Percentiles rank a stretch among this genome's conserved stretches.
Evolutionary conservation across 2,888 invertebrate genomes (phyloP).

Genomic region (Oasisia sp.): DNA sequence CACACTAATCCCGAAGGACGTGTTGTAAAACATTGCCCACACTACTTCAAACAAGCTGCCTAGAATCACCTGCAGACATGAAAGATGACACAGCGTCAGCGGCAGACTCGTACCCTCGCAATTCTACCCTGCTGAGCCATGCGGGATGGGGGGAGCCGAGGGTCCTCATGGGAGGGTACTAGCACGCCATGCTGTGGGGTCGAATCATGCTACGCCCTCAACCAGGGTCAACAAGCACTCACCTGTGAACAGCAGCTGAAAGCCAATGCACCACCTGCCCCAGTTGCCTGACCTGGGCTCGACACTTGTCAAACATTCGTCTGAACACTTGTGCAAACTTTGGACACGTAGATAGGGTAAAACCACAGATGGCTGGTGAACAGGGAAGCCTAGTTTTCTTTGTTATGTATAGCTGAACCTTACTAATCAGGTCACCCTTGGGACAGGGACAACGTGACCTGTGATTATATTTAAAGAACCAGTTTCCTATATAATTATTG

Average conservation of each 20-base stretch:
- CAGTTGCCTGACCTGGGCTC: neutral
- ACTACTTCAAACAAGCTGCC: constrained; percentile 99
- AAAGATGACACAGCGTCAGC: constrained; percentile 20
- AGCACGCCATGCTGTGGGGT: constrained; percentile 11
- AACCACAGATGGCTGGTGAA: too few species aligned
- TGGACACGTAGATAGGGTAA: neutral
- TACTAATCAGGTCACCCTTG: too few species aligned
- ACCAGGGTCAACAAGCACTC: neutral
- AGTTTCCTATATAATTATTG: too few species aligned
- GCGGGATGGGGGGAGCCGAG: constrained; percentile 17
- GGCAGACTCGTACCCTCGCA: neutral
- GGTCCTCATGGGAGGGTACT: constrained; percentile 17
- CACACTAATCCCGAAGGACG: constrained; percentile 97
- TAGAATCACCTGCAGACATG: constrained; percentile 66
- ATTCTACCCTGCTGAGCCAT: constrained; percentile 13
- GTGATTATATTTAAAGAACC: too few species aligned
- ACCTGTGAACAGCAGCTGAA: neutral
- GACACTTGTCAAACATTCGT: neutral
- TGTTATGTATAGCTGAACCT: too few species aligned
- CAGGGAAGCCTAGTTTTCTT: too few species aligned
- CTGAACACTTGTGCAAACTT: neutral
- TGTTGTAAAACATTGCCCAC: constrained; percentile 90
- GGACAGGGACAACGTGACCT: too few species aligned
- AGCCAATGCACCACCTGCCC: neutral
- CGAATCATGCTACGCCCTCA: constrained; percentile 13